Evolutionary conservation across 2,888 invertebrate species (phyloP), one percentile per base, ranked within the genome.

Genomic region (Pteria penguin): DNA sequence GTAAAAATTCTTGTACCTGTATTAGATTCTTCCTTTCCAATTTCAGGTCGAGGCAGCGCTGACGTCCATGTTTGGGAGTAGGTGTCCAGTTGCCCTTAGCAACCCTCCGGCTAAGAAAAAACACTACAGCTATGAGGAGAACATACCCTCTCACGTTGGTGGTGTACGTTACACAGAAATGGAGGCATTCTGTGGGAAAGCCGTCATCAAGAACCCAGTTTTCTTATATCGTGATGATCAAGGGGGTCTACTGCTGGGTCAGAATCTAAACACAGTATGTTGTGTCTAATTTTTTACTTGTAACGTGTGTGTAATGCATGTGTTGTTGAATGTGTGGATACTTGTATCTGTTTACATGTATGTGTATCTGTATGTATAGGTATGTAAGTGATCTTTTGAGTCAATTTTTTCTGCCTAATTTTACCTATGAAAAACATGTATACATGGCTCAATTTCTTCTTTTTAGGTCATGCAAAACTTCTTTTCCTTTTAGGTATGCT

Each of bases 131-230:
- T 77, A 60, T 73, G 76, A 77, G 54, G 22, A n/a, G 5, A 32
- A 32, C 11, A 52, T 69, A n/a, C 69, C 72, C 4, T n/a, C 32
- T 22, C 65, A 60, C 14, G 54, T 69, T 2, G 26, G 73, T 4
- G 63, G 68, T 1, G 22, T 27, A 18, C 32, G 63, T 2, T 57
- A 58, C 26, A 65, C 58, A 14, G 72, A 77, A 54, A 61, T 69
- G 60, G 76, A 77, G 60, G 72, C 76, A 11, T 77, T 77, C 29
- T 77, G 76, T 60, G 76, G 76, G 8, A 65, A 69, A 27, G 58
- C 45, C 36, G 31, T 60, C 3, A 60, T 65, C 11, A 69, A 65
- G 60, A 77, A 77, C 22, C 76, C 76, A 26, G 36, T 18, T 26
- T 77, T 26, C 31, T 57, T 77, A 22, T 77, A 32, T 32, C 63